These are phyloP conservation scores for Siniperca scherzeri DNA, from an alignment of 2,797 vertebrate species.

Conservation along the genomic window DNA sequence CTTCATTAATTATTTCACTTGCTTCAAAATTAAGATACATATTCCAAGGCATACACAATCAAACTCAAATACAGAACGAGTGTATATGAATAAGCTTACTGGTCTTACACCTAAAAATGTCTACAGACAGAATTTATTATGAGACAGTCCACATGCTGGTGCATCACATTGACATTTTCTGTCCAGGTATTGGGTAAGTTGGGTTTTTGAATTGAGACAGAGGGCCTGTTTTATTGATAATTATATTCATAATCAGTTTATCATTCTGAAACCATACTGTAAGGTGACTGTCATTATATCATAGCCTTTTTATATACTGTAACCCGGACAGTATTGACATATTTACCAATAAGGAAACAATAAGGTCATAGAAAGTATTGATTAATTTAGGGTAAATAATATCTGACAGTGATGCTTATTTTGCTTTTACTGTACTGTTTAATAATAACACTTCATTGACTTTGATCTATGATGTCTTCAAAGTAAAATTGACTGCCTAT, in stretches of 20 bases:
- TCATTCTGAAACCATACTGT: not conserved
- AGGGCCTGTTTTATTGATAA: not conserved
- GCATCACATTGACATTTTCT: slow-evolving; percentile 1
- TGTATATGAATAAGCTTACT: not conserved
- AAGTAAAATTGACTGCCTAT: not conserved
- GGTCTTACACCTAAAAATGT: slow-evolving; percentile 6
- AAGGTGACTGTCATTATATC: not conserved
- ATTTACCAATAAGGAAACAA: not conserved
- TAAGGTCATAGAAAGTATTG: slow-evolving; percentile 1
- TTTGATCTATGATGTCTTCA: slow-evolving; percentile 11
- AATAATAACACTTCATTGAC: not conserved
- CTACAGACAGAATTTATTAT: not conserved
- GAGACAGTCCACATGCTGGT: not conserved
- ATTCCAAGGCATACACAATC: not conserved
- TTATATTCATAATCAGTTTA: not conserved
- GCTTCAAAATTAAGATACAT: slow-evolving; percentile 12
- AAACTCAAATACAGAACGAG: not conserved
- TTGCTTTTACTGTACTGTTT: not conserved
- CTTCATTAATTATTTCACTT: slow-evolving; percentile 22
- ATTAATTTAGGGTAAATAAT: slow-evolving; percentile 11
- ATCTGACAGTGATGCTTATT: not conserved
- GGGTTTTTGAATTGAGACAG: not conserved
- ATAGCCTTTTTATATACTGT: not conserved
- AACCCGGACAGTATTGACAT: slow-evolving; percentile 1
- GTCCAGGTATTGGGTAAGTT: not conserved